phyloP scores from a whole-genome alignment of 2,113 vertebrate genomes.

The Eclectus roratus region DNA sequence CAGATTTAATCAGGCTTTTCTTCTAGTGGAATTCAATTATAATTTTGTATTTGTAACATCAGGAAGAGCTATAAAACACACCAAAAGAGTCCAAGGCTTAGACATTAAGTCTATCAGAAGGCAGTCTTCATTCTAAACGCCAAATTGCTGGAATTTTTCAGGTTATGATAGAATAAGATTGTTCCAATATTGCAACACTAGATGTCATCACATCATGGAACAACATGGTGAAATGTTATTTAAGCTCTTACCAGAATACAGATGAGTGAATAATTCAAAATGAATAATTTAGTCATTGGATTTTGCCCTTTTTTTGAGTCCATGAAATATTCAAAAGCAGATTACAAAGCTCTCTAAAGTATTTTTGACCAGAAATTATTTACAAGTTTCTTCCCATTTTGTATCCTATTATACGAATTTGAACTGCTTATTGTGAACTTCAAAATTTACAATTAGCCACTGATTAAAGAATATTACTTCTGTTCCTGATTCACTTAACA shows the following conservation, averaged over 20 bases:
- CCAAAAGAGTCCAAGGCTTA: background rate
- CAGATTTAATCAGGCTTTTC: background rate
- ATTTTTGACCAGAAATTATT: background rate
- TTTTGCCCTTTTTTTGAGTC: background rate
- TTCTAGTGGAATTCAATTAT: background rate
- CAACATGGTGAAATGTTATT: conserved; percentile 30
- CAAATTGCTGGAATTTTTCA: background rate
- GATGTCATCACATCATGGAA: conserved; percentile 65
- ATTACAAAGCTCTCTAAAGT: background rate
- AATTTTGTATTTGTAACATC: background rate
- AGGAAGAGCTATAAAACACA: background rate
- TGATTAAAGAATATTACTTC: background rate
- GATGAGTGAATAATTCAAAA: conserved; percentile 17
- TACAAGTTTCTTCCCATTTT: background rate
- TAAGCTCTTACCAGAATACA: background rate
- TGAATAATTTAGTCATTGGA: background rate
- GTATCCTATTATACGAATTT: background rate
- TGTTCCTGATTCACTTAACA: background rate
- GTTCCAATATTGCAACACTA: conserved; percentile 62
- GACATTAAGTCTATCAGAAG: background rate
- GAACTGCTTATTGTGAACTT: background rate
- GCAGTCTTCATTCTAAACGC: background rate
- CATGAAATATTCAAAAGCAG: conserved; percentile 1
- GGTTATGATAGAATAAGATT: background rate
- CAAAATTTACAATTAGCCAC: background rate